These are phyloP conservation scores for Amblyteles armatorius DNA, from an alignment of 2,888 invertebrate genomes.

Conservation along the genomic window DNA sequence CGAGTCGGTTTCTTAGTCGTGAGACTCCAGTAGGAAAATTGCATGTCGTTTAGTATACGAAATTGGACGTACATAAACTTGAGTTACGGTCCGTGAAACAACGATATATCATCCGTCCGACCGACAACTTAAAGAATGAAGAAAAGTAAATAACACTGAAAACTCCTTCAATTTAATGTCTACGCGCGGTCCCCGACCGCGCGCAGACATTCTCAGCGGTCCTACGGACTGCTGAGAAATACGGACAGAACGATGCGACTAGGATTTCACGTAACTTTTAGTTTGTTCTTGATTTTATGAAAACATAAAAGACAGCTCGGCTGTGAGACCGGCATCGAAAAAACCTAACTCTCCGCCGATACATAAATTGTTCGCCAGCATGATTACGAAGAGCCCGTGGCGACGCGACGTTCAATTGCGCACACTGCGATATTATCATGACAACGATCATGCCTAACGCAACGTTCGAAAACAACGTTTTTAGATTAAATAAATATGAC, in stretches of 20 bases:
- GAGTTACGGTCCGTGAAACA: not conserved
- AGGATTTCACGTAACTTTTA: not conserved
- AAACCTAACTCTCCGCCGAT: not conserved
- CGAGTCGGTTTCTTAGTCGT: not conserved
- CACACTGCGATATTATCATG: conserved; percentile 66
- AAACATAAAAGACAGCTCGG: not conserved
- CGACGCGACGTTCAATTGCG: conserved; percentile 59
- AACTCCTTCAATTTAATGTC: not conserved
- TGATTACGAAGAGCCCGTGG: conserved; percentile 43
- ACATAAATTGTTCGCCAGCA: conserved; percentile 7
- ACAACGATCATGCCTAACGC: conserved; percentile 66
- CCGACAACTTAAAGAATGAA: not conserved
- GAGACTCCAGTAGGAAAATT: not conserved
- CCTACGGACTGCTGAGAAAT: not conserved
- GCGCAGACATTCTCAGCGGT: too few relatives aligned
- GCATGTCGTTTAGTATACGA: not conserved
- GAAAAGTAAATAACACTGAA: not conserved
- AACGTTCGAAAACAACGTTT: conserved; percentile 57
- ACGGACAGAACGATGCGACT: not conserved
- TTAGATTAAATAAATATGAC: conserved; percentile 44
- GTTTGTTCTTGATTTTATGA: not conserved
- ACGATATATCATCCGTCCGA: too few relatives aligned
- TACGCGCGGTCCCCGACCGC: not conserved
- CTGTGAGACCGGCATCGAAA: not conserved
- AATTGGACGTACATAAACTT: not conserved